phyloP scores from a whole-genome alignment of 2,113 vertebrate genomes.

The Psammodynastes pulverulentus region DNA sequence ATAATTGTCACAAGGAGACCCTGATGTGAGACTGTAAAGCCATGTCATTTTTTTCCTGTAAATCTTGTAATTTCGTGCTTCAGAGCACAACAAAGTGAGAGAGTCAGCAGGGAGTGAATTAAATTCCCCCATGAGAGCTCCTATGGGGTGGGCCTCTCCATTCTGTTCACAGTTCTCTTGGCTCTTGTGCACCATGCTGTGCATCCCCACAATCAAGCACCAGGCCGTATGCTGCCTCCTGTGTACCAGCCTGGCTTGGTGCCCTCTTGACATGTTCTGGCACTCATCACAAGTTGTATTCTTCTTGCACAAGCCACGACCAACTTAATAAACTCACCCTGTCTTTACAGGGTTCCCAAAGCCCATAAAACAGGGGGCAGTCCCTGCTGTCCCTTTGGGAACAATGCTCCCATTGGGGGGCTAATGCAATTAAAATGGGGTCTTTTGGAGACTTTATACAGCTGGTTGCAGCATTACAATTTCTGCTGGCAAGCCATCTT shows the following conservation, averaged over 20 bases:
- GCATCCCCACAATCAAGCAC: constrained; percentile 12
- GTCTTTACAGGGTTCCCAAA: constrained; percentile 21
- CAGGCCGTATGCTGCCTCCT: not conserved
- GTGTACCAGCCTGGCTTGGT: constrained; percentile 17
- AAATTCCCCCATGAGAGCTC: constrained; percentile 61
- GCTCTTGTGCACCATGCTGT: not conserved
- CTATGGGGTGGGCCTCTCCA: constrained; percentile 1
- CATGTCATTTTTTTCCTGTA: constrained; percentile 49
- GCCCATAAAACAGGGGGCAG: constrained; percentile 27
- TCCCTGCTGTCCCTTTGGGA: not conserved
- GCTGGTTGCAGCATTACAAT: not conserved
- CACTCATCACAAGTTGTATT: constrained; percentile 16
- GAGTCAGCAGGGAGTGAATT: constrained; percentile 61
- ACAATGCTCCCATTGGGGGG: constrained; percentile 27
- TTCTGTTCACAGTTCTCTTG: constrained; percentile 11
- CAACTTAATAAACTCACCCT: constrained; percentile 8
- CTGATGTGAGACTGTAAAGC: constrained; percentile 40
- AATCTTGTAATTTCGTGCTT: constrained; percentile 73
- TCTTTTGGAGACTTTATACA: constrained; percentile 2
- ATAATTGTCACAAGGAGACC: constrained; percentile 14
- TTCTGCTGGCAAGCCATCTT: not conserved
- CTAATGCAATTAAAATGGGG: constrained; percentile 26
- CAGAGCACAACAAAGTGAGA: constrained; percentile 70
- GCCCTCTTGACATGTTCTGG: constrained; percentile 30
- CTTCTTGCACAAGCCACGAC: constrained; percentile 4